Percentiles rank a stretch among this genome's conserved stretches.
phyloP scores from a whole-genome alignment of 2,888 invertebrate genomes.

The Drosophila aldrichi region DNA sequence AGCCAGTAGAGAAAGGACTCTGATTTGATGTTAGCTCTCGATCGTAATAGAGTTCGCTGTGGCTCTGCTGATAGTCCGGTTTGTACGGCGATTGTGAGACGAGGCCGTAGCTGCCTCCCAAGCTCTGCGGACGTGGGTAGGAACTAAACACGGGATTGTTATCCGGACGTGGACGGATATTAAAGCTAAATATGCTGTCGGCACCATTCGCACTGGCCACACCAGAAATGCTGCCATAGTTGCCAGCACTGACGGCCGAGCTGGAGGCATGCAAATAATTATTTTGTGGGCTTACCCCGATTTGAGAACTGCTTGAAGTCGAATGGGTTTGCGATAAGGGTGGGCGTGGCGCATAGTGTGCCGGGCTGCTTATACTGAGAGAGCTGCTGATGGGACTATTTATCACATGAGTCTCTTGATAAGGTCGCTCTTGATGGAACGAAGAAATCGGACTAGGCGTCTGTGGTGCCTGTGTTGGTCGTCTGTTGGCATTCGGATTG shows the following conservation, averaged over 20 bases:
- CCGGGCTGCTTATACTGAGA: conserved; percentile 23
- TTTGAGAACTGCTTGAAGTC: conserved; percentile 47
- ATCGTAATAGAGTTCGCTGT: conserved; percentile 68
- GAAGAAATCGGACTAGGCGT: conserved; percentile 46
- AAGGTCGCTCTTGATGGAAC: conserved; percentile 46
- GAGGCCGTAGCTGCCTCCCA: conserved; percentile 53
- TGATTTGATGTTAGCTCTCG: conserved; percentile 53
- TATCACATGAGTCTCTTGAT: conserved; percentile 35
- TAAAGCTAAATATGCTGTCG: conserved; percentile 84
- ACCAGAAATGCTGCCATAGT: conserved; percentile 81
- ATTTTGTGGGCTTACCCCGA: conserved; percentile 40
- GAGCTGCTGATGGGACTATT: conserved; percentile 63
- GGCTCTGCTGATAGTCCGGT: conserved; percentile 58
- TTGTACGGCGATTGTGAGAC: conserved; percentile 53
- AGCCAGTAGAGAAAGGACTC: conserved; percentile 73
- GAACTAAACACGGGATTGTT: conserved; percentile 49
- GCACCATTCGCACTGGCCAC: conserved; percentile 79
- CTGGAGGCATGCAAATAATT: conserved; percentile 78
- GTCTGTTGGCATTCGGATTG: conserved; percentile 44
- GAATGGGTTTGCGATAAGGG: conserved; percentile 47
- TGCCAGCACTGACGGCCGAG: conserved; percentile 75
- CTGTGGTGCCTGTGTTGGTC: conserved; percentile 45
- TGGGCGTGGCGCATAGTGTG: conserved; percentile 45
- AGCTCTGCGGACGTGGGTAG: conserved; percentile 52
- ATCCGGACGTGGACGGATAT: conserved; percentile 81